Base-by-base conservation (phyloP, 2,113 vertebrate genomes). In the Trichomycterus rosablanca region DNA sequence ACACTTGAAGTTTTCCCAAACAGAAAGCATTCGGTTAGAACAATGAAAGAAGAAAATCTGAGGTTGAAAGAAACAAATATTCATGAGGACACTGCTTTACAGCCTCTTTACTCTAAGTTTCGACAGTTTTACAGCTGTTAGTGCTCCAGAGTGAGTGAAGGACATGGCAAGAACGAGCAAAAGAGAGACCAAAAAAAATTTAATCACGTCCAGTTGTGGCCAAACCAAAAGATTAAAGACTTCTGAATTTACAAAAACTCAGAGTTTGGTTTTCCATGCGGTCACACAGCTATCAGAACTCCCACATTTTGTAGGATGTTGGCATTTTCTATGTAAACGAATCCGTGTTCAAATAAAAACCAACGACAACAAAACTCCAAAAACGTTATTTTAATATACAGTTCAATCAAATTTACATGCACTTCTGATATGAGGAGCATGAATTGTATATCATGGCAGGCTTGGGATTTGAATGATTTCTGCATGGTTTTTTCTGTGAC, bases 31-130 rank as follows among this genome's bases (percentile, higher is more conserved):
- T 44, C 24, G 39, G 44, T 23, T 45, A n/a, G 45, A 63, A 71
- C 69, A 71, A 67, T 62, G 40, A 28, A 39, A 39, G 52, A 18
- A 46, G 43, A 54, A 30, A 18, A 50, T 10, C 34, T 10, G 37
- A 5, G 11, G 44, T 50, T 63, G 11, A 71, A 43, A 57, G 59
- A 37, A 67, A 52, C 58, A 40, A 63, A 57, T 23, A 48, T 51
- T 20, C 26, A 63, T 72, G 58, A 67, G 57, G 63, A 66, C 69
- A 71, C 30, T 14, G n/a, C 16, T 62, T 50, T 54, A 61, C 18
- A 71, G 28, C 46, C 30, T 32, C 52, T 52, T 53, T 34, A 8
- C n/a, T 34, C 46, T 40, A 28, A 40, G 50, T 67, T 66, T 64
- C 55, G 46, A 51, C 28, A 22, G 22, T 52, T 53, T 53, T 58